Percentiles rank a stretch among this genome's conserved stretches.
These are phyloP conservation scores for Sebastes miniatus DNA, from an alignment of 2,797 vertebrate species.

Conservation along the genomic window DNA sequence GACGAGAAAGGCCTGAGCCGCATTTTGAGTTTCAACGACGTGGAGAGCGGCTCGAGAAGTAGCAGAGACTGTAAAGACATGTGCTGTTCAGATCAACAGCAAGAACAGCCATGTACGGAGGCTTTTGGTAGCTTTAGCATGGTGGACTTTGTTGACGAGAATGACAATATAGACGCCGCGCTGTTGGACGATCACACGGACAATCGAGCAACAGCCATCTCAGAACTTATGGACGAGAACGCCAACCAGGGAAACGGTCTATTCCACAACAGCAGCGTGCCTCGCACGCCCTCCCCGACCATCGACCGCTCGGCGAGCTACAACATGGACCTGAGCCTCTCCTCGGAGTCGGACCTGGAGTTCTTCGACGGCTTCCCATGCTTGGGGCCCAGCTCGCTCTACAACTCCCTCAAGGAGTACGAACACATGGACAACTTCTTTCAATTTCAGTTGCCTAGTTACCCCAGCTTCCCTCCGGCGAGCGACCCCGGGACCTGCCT, in stretches of 20 bases:
- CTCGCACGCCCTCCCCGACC: constrained; percentile 77
- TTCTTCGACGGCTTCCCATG: constrained; percentile 94
- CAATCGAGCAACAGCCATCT: constrained; percentile 79
- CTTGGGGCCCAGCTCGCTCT: constrained; percentile 92
- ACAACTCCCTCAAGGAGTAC: constrained; percentile 91
- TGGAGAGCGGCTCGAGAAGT: constrained; percentile 77
- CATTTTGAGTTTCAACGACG: constrained; percentile 91
- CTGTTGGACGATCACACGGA: constrained; percentile 65
- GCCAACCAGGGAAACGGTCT: constrained; percentile 90
- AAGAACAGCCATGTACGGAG: constrained; percentile 51
- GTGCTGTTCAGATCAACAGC: constrained; percentile 44
- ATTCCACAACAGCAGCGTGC: constrained; percentile 81
- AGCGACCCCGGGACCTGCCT: constrained; percentile 89
- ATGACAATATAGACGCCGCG: constrained; percentile 76
- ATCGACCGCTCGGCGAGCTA: constrained; percentile 85
- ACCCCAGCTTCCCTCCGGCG: constrained; percentile 83
- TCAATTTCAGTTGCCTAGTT: constrained; percentile 89
- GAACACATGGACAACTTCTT: constrained; percentile 92
- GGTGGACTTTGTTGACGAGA: constrained; percentile 83
- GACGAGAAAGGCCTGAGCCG: constrained; percentile 88
- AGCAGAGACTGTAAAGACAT: constrained; percentile 49
- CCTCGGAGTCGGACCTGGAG: constrained; percentile 93
- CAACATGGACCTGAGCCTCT: constrained; percentile 92
- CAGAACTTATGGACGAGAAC: constrained; percentile 92
- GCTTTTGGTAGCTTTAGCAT: constrained; percentile 87